These are phyloP conservation scores for Decapterus maruadsi DNA, from an alignment of 2,797 vertebrate species.

Conservation along the genomic window DNA sequence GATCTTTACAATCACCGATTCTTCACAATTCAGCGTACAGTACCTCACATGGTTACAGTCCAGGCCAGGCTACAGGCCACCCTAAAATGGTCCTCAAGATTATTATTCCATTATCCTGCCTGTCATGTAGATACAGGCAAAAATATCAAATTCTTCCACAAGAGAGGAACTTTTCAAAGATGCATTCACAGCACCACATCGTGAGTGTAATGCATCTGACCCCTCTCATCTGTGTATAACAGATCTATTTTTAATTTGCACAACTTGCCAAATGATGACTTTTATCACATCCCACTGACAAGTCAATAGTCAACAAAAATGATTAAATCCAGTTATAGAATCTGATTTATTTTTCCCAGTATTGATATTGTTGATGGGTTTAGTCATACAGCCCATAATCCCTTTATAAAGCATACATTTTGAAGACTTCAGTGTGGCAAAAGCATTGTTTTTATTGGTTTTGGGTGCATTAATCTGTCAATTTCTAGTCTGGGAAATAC, in stretches of 20 bases:
- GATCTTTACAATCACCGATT: slow-evolving; percentile 49
- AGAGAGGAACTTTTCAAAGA: slow-evolving; percentile 6
- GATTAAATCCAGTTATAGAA: slow-evolving; percentile 12
- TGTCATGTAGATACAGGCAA: slow-evolving; percentile 9
- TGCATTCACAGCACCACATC: background rate
- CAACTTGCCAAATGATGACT: background rate
- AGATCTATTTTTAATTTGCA: background rate
- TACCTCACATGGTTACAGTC: slow-evolving; percentile 15
- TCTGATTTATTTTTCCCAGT: slow-evolving; percentile 1
- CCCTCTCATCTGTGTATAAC: slow-evolving; percentile 6
- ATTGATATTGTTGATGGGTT: background rate
- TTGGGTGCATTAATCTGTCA: slow-evolving; percentile 2
- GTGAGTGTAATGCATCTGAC: background rate
- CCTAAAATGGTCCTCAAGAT: slow-evolving; percentile 11
- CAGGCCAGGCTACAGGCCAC: background rate
- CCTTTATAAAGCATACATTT: slow-evolving; percentile 31
- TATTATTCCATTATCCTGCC: slow-evolving; percentile 1
- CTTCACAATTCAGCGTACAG: slow-evolving; percentile 21
- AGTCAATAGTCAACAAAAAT: slow-evolving; percentile 22
- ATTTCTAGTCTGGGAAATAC: slow-evolving; percentile 4
- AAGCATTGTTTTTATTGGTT: slow-evolving; percentile 23
- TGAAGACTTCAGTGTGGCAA: slow-evolving; percentile 23
- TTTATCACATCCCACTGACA: slow-evolving; percentile 3
- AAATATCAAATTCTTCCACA: background rate
- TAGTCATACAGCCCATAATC: slow-evolving; percentile 1